These are phyloP conservation scores for Pinna nobilis DNA, from an alignment of 1,140 invertebrate species.

Conservation along the genomic window DNA sequence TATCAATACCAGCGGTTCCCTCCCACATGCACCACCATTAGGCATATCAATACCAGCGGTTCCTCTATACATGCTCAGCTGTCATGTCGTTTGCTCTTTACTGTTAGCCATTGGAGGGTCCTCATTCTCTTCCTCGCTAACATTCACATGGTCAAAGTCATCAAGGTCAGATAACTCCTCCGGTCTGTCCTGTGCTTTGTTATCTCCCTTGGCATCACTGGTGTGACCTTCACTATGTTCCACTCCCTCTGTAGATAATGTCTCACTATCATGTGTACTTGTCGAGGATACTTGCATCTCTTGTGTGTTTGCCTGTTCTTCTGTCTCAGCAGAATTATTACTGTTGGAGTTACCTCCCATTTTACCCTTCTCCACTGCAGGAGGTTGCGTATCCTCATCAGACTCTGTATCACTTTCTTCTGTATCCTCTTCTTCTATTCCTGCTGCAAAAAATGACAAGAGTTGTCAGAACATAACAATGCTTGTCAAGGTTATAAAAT, in stretches of 20 bases:
- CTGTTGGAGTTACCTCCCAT: background rate
- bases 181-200: background rate
- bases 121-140: constrained; percentile 3
- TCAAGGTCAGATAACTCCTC: constrained; percentile 8
- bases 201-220: background rate
- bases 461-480: background rate
- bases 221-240: background rate
- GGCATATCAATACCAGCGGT: too few relatives aligned
- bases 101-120: too few relatives aligned
- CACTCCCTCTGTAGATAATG: too few relatives aligned
- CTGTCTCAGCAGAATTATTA: constrained; percentile 1
- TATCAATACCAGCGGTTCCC: too few relatives aligned
- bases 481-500: background rate
- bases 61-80: too few relatives aligned
- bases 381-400: constrained; percentile 3
- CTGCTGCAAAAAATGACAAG: background rate
- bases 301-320: constrained; percentile 7
- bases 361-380: background rate
- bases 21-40: too few relatives aligned
- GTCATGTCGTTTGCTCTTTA: too few relatives aligned
- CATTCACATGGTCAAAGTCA: constrained; percentile 1
- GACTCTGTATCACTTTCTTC: background rate
- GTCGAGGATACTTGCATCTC: constrained; percentile 11
- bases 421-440: constrained; percentile 22
- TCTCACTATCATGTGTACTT: too few relatives aligned